Evolutionary conservation across 2,888 invertebrate species (phyloP).

Genomic region (Mythimna pallens): DNA sequence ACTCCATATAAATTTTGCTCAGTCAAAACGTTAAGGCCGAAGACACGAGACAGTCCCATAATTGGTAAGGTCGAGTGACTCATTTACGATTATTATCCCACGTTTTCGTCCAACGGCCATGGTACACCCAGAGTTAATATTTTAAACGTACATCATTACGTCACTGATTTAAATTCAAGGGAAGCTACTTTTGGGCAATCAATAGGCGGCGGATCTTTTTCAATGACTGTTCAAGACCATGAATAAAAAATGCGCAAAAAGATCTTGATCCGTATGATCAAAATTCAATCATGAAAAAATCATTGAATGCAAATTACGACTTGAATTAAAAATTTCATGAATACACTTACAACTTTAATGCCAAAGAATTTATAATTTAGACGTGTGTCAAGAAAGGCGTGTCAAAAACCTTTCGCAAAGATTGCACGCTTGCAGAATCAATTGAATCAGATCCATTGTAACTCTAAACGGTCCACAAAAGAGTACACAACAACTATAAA

Average conservation of each 20-base stretch:
- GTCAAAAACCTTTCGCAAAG: slow-evolving; percentile 35
- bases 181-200: slow-evolving; percentile 29
- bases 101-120: slow-evolving; percentile 54
- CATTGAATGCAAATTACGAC: background rate
- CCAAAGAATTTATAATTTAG: slow-evolving; percentile 3
- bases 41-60: slow-evolving; percentile 55
- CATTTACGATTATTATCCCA: slow-evolving; percentile 55
- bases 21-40: background rate
- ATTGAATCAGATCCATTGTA: slow-evolving; percentile 40
- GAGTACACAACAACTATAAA: slow-evolving; percentile 6
- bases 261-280: no score
- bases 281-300: background rate
- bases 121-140: slow-evolving; percentile 37
- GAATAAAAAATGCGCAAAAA: slow-evolving; percentile 7
- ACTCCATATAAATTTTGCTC: background rate
- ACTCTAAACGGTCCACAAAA: slow-evolving; percentile 22
- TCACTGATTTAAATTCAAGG: slow-evolving; percentile 63
- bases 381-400: no score
- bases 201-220: background rate
- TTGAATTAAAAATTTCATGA: background rate
- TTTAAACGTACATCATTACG: slow-evolving; percentile 50
- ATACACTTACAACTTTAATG: background rate
- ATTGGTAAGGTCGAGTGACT: slow-evolving; percentile 66
- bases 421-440: slow-evolving; percentile 28
- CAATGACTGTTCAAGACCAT: slow-evolving; percentile 9